Base-by-base conservation (phyloP, 2,113 vertebrate genomes). In the Macaca mulatta region DNA sequence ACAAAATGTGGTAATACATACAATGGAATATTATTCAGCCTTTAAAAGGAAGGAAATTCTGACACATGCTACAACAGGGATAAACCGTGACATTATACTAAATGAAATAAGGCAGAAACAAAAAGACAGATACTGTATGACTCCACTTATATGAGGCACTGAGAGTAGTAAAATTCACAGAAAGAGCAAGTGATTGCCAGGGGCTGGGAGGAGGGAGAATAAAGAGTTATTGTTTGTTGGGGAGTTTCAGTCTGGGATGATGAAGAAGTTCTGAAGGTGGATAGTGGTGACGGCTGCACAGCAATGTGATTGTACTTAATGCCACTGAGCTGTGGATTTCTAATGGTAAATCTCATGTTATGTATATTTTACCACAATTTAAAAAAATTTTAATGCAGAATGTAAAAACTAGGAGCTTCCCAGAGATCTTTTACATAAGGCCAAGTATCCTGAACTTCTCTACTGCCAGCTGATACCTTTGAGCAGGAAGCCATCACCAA, bases 21-120 rank as follows among this genome's bases (percentile, higher is more conserved):
- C 13, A 97, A 81, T 11, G 74, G 38, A 92, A 75, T 89, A 97
- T 69, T 67, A 86, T 48, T 94, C 40, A 93, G 70, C 43, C 20
- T 72, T 78, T 72, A 94, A 96, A 77, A 72, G 40, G 27, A 25
- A 72, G 12, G 18, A 94, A 70, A 86, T 55, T 91, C 78, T 77
- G 43, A 92, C 23, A 88, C 10, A 22, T 91, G 50, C 30, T 89
- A 77, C 23, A 80, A 80, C 3, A 64, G 22, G 35, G 45, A 38
- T 93, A 25, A 95, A 88, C 38, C 79, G 14, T 84, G 12, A 77
- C 27, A 86, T 64, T 55, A 88, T 25, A 27, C 16, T 77, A 85
- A 89, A 40, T n/a, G 22, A 93, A 95, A 88, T 22, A 80, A 90
- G 40, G 52, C 17, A 91, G 5, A 84, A 14, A 75, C 2, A 43